Conservation (phyloP, 1,140 invertebrate species). For the Bombus superbus region DNA sequence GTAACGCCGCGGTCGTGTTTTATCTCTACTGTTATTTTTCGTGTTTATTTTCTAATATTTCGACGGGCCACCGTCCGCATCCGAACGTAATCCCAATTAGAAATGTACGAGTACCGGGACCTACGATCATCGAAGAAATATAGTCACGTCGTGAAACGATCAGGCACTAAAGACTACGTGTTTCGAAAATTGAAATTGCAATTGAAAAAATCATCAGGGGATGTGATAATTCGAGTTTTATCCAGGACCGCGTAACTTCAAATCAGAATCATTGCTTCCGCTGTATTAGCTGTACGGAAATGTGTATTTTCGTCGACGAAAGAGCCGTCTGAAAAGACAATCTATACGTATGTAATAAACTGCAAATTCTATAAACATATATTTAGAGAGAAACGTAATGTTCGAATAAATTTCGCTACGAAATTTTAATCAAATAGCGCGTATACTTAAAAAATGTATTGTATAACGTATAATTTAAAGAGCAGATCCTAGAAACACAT, state of each 20-base stretch:
- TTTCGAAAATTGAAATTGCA: background rate
- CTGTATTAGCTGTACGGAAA: background rate
- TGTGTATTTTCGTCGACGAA: no score
- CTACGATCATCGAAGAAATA: background rate
- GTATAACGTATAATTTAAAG: background rate
- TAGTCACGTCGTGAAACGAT: no score
- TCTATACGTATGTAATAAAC: background rate
- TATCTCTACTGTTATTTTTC: background rate
- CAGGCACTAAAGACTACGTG: no score
- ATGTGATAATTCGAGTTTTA: background rate
- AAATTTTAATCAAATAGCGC: no score
- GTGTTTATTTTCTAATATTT: conserved; percentile 4
- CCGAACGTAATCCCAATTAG: background rate
- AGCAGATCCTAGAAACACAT: background rate
- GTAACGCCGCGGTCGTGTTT: background rate
- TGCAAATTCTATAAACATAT: background rate
- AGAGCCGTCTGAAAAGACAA: no score
- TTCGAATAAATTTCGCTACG: no score
- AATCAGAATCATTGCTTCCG: background rate
- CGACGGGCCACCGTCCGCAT: no score
- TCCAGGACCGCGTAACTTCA: background rate
- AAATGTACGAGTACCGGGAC: background rate
- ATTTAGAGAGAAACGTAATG: background rate
- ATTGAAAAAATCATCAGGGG: background rate
- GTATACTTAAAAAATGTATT: background rate